Evolutionary conservation across 2,888 invertebrate genomes (phyloP), one percentile per base, ranked within the genome.

Genomic region (Callyntrura guangdongensis): DNA sequence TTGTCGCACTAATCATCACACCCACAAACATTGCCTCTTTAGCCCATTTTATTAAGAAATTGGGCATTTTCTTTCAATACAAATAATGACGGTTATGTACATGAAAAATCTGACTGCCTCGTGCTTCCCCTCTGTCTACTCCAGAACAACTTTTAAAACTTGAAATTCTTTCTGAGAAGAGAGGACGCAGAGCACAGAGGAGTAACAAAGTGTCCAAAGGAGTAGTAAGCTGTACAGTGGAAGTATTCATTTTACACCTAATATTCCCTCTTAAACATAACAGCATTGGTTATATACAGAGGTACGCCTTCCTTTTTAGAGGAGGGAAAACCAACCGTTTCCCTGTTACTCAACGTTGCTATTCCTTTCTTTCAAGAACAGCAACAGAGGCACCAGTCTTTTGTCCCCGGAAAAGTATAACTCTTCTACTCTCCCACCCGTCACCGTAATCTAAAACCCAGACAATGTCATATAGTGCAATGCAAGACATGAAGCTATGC

Each of bases 321-420:
- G 25, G 49, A 56, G 25, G 74, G 84, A 59, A 82, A 72, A 59
- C 82, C 53, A 56, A n/a, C 56, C 72, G 12, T 45, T 6, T 77
- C 87, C 67, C 67, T 64, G 36, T 83, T 89, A 72, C 84, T 77
- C 59, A 84, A 85, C 85, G 84, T 89, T 89, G 67, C 84, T 9
- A 59, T 72, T 72, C 47, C 56, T 36, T 81, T 79, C 49, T 59
- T 69, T 22, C 67, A 74, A 22, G 36, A 61, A 20, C 61, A 67
- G 84, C 85, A 83, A 22, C 36, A 82, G 64, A 53, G 53, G 64
- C 25, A 77, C 64, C 77, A 64, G 20, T 64, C 87, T 74, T 56
- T 74, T 84, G 84, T 89, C 84, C 36, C 36, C 84, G 67, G 56
- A 79, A 86, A 86, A 86, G 82, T 86, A 90, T 86, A 90, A 90